These are phyloP conservation scores for Ganaspis brasiliensis DNA, from an alignment of 2,888 invertebrate species.

Conservation along the genomic window DNA sequence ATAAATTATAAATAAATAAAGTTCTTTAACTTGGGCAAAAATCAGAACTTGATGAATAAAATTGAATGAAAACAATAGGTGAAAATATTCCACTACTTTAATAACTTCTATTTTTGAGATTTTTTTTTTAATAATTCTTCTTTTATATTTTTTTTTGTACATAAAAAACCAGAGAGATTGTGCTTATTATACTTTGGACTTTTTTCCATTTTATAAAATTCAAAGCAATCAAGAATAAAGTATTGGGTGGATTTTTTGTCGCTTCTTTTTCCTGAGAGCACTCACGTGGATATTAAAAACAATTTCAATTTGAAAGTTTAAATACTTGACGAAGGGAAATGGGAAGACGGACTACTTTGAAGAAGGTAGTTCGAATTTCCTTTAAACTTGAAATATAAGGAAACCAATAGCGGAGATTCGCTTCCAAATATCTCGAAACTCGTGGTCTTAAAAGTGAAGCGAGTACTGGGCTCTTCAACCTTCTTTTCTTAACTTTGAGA, in stretches of 20 bases:
- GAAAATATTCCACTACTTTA: too few species aligned
- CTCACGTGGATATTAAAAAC: conserved; percentile 74
- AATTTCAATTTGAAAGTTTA: conserved; percentile 79
- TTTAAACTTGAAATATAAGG: conserved; percentile 76
- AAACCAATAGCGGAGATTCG: conserved; percentile 54
- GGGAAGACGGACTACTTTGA: conserved; percentile 26
- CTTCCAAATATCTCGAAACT: conserved; percentile 19
- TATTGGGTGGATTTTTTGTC: conserved; percentile 28
- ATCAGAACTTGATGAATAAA: too few species aligned
- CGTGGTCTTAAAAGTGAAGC: conserved; percentile 6
- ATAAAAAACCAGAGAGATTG: too few species aligned
- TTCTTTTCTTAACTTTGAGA: neutral
- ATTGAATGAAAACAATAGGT: too few species aligned
- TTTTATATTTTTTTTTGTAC: too few species aligned
- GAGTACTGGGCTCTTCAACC: neutral
- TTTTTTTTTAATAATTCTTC: too few species aligned
- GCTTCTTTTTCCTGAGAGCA: conserved; percentile 57
- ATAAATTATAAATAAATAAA: too few species aligned
- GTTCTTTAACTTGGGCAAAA: too few species aligned
- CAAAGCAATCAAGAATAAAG: neutral
- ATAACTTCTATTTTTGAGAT: too few species aligned
- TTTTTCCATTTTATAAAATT: too few species aligned
- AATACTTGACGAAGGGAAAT: conserved; percentile 64
- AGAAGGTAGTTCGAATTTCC: conserved; percentile 73
- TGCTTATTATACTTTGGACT: too few species aligned